Conservation (phyloP, 2,888 invertebrate genomes). For the Periphyllus acericola region DNA sequence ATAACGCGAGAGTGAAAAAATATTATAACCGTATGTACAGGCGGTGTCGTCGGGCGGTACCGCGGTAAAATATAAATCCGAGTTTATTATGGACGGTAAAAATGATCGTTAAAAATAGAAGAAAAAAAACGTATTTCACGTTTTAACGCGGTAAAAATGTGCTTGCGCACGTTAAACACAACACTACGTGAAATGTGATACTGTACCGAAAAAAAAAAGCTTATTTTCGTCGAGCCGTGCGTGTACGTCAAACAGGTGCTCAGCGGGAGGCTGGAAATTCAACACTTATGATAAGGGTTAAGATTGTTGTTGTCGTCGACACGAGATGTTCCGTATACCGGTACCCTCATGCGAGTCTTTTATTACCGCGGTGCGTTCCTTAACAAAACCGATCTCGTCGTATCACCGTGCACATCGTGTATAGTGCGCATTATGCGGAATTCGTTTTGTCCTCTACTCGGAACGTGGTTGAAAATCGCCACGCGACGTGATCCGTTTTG, state of each 20-base stretch:
- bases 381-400: slow-evolving; percentile 40
- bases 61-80: background rate
- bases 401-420: background rate
- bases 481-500: background rate
- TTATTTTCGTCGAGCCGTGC: background rate
- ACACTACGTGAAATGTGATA: background rate
- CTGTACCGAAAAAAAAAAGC: background rate
- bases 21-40: background rate
- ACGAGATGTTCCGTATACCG: slow-evolving; percentile 10
- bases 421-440: background rate
- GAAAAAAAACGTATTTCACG: background rate
- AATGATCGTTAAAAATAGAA: background rate
- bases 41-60: background rate
- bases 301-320: slow-evolving; percentile 28
- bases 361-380: slow-evolving; percentile 8
- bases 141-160: background rate
- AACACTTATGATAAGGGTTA: slow-evolving; percentile 47
- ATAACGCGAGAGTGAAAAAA: background rate
- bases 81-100: background rate
- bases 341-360: slow-evolving; percentile 51
- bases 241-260: slow-evolving; percentile 31
- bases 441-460: background rate
- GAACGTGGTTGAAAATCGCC: background rate
- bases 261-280: slow-evolving; percentile 40
- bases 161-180: background rate